Evolutionary conservation across 2,797 vertebrate genomes (phyloP).

Genomic region (Aulostomus chinensis): DNA sequence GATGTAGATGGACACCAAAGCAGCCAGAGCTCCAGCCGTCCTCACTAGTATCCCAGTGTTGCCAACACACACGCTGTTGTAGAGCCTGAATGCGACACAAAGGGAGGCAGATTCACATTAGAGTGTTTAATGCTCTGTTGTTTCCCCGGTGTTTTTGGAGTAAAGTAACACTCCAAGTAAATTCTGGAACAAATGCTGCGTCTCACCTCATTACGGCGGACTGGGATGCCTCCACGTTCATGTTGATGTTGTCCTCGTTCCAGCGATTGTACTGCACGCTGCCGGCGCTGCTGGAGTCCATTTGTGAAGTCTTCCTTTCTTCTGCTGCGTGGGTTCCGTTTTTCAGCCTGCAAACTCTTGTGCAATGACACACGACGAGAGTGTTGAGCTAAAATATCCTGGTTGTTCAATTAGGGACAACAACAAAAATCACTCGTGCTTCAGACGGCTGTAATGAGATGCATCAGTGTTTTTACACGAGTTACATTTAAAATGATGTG

Average conservation of each 20-base stretch:
- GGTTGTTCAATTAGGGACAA: too few relatives aligned
- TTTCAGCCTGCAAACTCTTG: conserved; percentile 2
- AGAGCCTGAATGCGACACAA: conserved; percentile 63
- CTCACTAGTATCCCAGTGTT: conserved; percentile 76
- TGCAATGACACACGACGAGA: neutral
- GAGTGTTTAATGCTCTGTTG: neutral
- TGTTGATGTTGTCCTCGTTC: conserved; percentile 81
- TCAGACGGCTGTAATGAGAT: too few relatives aligned
- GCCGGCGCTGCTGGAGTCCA: conserved; percentile 38
- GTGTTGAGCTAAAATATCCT: neutral
- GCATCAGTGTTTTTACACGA: too few relatives aligned
- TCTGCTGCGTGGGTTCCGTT: conserved; percentile 5
- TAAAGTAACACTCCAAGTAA: neutral
- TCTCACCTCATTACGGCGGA: conserved; percentile 70
- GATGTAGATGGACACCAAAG: conserved; percentile 79
- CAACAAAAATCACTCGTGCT: too few relatives aligned
- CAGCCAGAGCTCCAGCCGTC: conserved; percentile 65
- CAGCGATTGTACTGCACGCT: conserved; percentile 80
- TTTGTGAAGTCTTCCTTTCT: conserved; percentile 9
- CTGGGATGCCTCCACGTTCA: conserved; percentile 60
- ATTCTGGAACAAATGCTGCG: neutral
- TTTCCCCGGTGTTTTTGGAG: neutral
- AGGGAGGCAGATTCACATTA: neutral
- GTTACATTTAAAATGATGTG: too few relatives aligned
- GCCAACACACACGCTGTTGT: conserved; percentile 73